These are phyloP conservation scores for Rhinolophus ferrumequinum DNA, from an alignment of 2,113 vertebrate genomes.

Conservation along the genomic window DNA sequence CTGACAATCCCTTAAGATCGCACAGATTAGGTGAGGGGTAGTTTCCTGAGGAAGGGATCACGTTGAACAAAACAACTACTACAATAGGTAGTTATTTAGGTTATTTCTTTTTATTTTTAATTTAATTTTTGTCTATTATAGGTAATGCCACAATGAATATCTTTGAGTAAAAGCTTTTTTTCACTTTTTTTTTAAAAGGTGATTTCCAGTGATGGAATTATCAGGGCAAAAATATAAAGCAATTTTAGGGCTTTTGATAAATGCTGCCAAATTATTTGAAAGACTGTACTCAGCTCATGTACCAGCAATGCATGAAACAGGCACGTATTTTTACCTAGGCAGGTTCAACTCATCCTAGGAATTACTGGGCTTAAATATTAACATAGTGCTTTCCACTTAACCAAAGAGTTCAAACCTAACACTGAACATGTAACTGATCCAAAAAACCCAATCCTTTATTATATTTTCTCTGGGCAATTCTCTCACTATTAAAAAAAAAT, in stretches of 20 bases:
- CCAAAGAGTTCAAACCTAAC: background rate
- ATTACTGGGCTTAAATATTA: conserved; percentile 32
- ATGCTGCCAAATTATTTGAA: conserved; percentile 10
- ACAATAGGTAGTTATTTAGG: background rate
- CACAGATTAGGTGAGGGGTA: background rate
- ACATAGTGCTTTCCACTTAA: background rate
- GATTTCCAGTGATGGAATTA: background rate
- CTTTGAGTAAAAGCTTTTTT: background rate
- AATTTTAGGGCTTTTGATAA: conserved; percentile 4
- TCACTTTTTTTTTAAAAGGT: background rate
- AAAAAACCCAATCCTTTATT: conserved; percentile 5
- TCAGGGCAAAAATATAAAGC: background rate
- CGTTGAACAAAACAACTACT: conserved; percentile 23
- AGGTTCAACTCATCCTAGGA: conserved; percentile 7
- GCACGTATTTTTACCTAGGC: background rate
- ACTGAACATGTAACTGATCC: background rate
- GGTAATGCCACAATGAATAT: background rate
- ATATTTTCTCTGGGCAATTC: background rate
- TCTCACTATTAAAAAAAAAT: background rate
- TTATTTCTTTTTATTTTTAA: background rate
- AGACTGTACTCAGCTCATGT: background rate
- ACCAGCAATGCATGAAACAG: background rate
- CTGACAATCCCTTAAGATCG: background rate
- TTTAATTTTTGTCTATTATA: background rate
- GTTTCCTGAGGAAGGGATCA: conserved; percentile 9